Conservation (phyloP, 2,888 invertebrate species). For the Synanthedon vespiformis region DNA sequence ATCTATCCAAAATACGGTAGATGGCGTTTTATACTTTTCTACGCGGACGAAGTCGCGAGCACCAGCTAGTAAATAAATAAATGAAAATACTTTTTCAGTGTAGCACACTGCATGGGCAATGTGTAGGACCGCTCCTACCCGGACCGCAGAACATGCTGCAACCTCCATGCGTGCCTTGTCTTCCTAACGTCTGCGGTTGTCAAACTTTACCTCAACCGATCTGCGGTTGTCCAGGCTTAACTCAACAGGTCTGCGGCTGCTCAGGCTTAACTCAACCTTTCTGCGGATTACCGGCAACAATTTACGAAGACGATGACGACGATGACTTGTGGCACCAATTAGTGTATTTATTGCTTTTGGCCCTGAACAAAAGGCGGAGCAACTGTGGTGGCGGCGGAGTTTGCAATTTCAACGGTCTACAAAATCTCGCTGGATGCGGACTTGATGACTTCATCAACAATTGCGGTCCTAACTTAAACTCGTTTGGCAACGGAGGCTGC, state of each 20-base stretch:
- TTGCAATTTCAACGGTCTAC: not conserved
- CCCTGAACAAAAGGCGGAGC: constrained; percentile 1
- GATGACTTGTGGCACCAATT: constrained; percentile 9
- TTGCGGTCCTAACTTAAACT: not conserved
- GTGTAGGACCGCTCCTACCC: not conserved
- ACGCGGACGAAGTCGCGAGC: no score
- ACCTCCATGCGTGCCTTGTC: constrained; percentile 4
- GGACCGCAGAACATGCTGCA: not conserved
- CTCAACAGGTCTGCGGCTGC: not conserved
- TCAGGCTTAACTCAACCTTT: not conserved
- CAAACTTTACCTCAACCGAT: not conserved
- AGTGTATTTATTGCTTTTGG: not conserved
- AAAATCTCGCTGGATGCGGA: not conserved
- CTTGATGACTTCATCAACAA: constrained; percentile 1
- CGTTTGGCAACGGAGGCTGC: constrained; percentile 3
- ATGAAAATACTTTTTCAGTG: not conserved
- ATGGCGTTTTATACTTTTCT: no score
- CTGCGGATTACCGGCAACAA: constrained; percentile 19
- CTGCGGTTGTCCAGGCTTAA: constrained; percentile 15
- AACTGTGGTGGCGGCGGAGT: constrained; percentile 6
- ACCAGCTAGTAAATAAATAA: no score
- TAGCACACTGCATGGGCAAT: not conserved
- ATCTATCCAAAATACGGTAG: no score
- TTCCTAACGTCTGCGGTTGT: not conserved
- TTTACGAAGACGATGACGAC: constrained; percentile 19